A percentile compares a stretch with the other conserved stretches of the same genome.
Conservation (phyloP, 2,888 invertebrate genomes). For the Eupeodes luniger region DNA sequence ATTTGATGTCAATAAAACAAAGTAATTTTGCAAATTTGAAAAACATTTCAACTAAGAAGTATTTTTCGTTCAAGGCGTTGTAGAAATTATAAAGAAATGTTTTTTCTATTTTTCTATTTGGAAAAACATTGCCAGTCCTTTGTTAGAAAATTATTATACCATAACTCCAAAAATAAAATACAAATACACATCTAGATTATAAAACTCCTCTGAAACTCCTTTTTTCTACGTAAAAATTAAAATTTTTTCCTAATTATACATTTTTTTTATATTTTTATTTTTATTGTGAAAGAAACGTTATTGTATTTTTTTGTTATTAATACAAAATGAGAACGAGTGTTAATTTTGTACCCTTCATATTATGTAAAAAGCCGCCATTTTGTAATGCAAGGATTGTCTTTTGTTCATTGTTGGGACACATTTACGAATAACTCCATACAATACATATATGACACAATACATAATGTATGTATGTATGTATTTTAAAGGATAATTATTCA, state of each 20-base stretch:
- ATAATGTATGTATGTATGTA: not conserved
- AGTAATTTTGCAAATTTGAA: no score
- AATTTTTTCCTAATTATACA: not conserved
- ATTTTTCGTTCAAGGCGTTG: not conserved
- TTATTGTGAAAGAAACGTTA: not conserved
- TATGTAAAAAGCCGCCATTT: slow-evolving; percentile 22
- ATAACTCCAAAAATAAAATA: not conserved
- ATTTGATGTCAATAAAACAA: no score
- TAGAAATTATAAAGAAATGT: not conserved
- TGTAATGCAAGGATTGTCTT: slow-evolving; percentile 9
- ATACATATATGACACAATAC: no score
- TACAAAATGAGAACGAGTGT: slow-evolving; percentile 15
- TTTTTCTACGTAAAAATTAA: not conserved
- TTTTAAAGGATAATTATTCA: slow-evolving; percentile 11
- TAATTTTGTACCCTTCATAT: not conserved
- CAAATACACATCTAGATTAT: not conserved
- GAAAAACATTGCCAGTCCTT: not conserved
- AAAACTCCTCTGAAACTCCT: not conserved
- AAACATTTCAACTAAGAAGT: no score
- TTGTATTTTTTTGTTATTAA: not conserved
- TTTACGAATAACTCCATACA: not conserved
- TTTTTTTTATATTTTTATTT: not conserved
- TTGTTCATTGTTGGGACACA: slow-evolving; percentile 1
- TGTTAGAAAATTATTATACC: not conserved
- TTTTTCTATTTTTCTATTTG: not conserved